Percentiles rank a stretch among this genome's conserved stretches.
Conservation (phyloP, 2,888 invertebrate genomes). For the Griposia aprilina region DNA sequence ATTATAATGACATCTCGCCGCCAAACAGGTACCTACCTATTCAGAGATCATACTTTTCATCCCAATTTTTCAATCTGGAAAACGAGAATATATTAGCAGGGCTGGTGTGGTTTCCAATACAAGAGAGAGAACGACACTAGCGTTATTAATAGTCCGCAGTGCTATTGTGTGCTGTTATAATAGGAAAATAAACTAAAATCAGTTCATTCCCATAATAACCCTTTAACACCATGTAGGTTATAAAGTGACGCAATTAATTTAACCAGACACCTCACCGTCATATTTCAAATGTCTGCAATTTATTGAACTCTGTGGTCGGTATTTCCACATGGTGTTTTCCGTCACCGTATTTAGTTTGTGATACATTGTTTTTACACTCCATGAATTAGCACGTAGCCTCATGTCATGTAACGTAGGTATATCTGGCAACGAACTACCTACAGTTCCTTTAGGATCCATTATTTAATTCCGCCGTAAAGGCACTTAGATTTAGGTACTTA, state of each 20-base stretch:
- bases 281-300: constrained; percentile 36
- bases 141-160: not conserved
- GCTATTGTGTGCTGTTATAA: not conserved
- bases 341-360: constrained; percentile 25
- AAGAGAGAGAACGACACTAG: not conserved
- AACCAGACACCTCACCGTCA: not conserved
- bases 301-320: constrained; percentile 8
- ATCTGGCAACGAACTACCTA: not conserved
- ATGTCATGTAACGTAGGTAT: not conserved
- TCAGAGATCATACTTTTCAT: too few relatives aligned
- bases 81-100: not conserved
- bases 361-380: constrained; percentile 30
- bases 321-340: constrained; percentile 46
- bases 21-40: too few relatives aligned
- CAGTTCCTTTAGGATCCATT: not conserved
- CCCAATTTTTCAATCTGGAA: not conserved
- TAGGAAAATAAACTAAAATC: not conserved
- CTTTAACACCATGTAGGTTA: not conserved
- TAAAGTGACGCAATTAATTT: constrained; percentile 28
- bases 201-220: not conserved
- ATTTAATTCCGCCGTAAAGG: not conserved
- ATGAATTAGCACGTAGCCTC: not conserved
- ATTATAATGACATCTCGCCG: not conserved
- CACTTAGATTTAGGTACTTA: not conserved
- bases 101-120: not conserved